These are phyloP conservation scores for Agapornis canus DNA, from an alignment of 2,797 vertebrate species.

Conservation along the genomic window DNA sequence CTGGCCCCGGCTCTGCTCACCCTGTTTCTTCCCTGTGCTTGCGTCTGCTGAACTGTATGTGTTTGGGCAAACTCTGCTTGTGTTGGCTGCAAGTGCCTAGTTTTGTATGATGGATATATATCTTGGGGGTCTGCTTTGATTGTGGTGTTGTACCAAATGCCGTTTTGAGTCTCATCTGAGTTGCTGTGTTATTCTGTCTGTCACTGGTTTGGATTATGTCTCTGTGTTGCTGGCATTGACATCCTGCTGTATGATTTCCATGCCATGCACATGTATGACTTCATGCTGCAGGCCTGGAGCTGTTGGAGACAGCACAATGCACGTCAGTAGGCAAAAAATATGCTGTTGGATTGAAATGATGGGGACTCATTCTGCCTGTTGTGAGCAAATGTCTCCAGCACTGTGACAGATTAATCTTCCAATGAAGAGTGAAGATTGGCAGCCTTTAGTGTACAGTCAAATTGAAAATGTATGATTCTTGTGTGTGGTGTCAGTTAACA, in stretches of 20 bases:
- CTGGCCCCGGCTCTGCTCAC: neutral
- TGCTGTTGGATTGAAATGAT: neutral
- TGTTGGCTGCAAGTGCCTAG: neutral
- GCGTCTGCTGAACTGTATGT: neutral
- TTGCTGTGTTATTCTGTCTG: neutral
- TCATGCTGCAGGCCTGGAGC: neutral
- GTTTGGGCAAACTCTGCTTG: neutral
- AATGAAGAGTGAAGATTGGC: neutral
- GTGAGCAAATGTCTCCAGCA: neutral
- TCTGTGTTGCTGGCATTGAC: neutral
- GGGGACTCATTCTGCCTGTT: neutral
- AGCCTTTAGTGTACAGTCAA: neutral
- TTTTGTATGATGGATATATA: neutral
- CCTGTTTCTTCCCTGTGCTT: neutral
- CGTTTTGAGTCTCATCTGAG: neutral
- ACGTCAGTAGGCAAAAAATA: neutral
- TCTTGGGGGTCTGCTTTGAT: accelerated
- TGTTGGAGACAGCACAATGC: neutral
- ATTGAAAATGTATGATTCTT: neutral
- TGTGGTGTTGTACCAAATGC: accelerated
- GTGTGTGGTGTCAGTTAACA: neutral
- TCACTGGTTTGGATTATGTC: neutral
- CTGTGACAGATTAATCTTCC: neutral
- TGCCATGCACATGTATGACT: neutral
- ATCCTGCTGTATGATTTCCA: neutral